phyloP scores from a whole-genome alignment of 2,113 vertebrate genomes.

The Microtus oregoni region DNA sequence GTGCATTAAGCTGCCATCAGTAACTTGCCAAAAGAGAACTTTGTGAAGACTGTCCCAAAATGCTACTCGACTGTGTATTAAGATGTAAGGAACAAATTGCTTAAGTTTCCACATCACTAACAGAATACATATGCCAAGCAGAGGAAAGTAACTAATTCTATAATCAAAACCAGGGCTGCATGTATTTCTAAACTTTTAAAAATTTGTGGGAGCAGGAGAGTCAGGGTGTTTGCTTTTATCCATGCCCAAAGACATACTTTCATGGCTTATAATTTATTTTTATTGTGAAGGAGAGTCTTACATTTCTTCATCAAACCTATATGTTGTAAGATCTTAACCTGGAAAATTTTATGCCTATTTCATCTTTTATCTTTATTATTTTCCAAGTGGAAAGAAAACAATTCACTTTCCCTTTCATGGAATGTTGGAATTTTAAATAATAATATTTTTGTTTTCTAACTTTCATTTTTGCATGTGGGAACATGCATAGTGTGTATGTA shows the following conservation, averaged over 20 bases:
- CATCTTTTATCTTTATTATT: neutral
- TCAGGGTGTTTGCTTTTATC: conserved; percentile 58
- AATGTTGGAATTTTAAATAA: conserved; percentile 17
- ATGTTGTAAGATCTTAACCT: conserved; percentile 44
- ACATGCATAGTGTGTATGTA: too few relatives aligned
- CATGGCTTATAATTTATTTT: conserved; percentile 59
- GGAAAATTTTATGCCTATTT: neutral
- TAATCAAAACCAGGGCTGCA: conserved; percentile 69
- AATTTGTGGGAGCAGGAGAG: conserved; percentile 55
- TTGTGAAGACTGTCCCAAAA: conserved; percentile 53
- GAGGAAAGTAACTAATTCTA: conserved; percentile 73
- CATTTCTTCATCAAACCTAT: conserved; percentile 53
- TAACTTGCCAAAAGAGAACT: conserved; percentile 69
- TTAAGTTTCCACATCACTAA: conserved; percentile 72
- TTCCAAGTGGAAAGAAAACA: neutral
- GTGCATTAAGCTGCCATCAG: conserved; percentile 58
- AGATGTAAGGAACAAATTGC: conserved; percentile 74
- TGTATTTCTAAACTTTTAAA: conserved; percentile 70
- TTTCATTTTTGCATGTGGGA: neutral
- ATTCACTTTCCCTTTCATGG: neutral
- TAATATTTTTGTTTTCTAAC: neutral
- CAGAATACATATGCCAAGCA: conserved; percentile 65
- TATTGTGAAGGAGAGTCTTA: conserved; percentile 62
- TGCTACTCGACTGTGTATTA: conserved; percentile 62
- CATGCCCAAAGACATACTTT: conserved; percentile 49